Base-by-base conservation (phyloP, 2,113 vertebrate genomes). In the Etia nguti region DNA sequence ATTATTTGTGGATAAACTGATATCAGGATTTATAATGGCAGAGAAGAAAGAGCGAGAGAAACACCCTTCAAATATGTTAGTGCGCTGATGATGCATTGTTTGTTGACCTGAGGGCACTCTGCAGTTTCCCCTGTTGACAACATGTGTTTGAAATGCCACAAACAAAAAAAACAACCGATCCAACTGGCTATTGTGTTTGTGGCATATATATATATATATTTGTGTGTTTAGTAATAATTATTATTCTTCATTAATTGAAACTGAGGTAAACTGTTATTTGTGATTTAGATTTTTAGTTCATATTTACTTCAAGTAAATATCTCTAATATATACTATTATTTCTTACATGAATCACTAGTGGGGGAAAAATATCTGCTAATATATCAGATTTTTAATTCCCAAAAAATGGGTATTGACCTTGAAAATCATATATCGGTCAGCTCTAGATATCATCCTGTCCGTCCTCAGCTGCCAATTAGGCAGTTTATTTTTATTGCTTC, bases 401-500 rank as follows among this genome's bases (percentile, higher is more conserved):
- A 0, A 70, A 43, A 70, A 16, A 46, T 43, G n/a, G 2, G 65
- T 43, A 16, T 26, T 26, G 13, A 24, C 2, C 22, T 6, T 18
- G 9, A 46, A 46, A 73, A 15, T 73, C 65, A 0, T 1, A 1
- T 68, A 70, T 43, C 38, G 5, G 5, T 4, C 65, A 10, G 8
- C 65, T 70, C 6, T 26, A 43, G n/a, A 46, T 26, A 9, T 52
- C 48, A 75, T 55, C 34, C 43, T 60, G 41, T 70, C 24, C 24
- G 3, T 2, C 75, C 0, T 79, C 9, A 29, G 57, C 80, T 4
- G 38, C 10, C 8, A 84, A 86, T 77, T 31, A 68, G 62, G n/a
- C 48, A 52, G 79, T 89, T 82, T 79, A 80, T 70, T 90, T 88
- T 81, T 46, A 86, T 68, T 75, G 80, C 84, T 48, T 82, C 41